These are phyloP conservation scores for Spea bombifrons DNA, from an alignment of 2,113 vertebrate genomes.

Conservation along the genomic window DNA sequence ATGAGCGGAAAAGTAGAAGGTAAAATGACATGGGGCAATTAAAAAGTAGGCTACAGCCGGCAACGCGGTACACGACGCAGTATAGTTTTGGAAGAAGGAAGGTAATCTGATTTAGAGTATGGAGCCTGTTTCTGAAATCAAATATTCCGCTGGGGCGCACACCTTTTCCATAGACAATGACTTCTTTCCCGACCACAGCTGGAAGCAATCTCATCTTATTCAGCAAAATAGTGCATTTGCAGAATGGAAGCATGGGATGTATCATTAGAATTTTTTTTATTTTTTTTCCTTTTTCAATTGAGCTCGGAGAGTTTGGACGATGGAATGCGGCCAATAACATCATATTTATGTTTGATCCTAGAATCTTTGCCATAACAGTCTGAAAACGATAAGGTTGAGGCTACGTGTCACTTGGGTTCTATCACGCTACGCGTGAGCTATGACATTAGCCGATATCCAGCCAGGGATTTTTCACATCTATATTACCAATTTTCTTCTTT, in stretches of 20 bases:
- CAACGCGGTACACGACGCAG: too few relatives aligned
- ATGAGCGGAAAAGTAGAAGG: slow-evolving; percentile 22
- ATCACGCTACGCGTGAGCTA: too few relatives aligned
- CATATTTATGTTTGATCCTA: too few relatives aligned
- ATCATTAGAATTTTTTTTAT: slow-evolving; percentile 33
- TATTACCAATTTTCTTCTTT: too few relatives aligned
- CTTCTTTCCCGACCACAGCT: slow-evolving; percentile 18
- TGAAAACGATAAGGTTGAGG: too few relatives aligned
- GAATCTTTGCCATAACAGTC: too few relatives aligned
- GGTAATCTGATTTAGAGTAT: slow-evolving; percentile 18
- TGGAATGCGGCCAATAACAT: slow-evolving; percentile 20
- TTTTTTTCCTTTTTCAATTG: slow-evolving; percentile 18
- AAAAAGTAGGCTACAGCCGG: background rate
- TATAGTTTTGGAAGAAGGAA: background rate
- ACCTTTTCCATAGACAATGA: slow-evolving; percentile 33
- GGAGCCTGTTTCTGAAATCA: slow-evolving; percentile 20
- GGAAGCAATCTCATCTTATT: slow-evolving; percentile 35
- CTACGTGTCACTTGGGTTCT: too few relatives aligned
- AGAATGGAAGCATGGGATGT: slow-evolving; percentile 16
- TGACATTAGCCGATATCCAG: too few relatives aligned
- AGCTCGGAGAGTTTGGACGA: background rate
- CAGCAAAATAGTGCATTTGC: slow-evolving; percentile 27
- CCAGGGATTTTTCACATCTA: too few relatives aligned
- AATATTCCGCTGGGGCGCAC: slow-evolving; percentile 35
- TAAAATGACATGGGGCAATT: slow-evolving; percentile 16